Percentiles rank a stretch among this genome's conserved stretches.
phyloP scores from a whole-genome alignment of 2,797 vertebrate genomes.

The Scomberomorus guttatus region DNA sequence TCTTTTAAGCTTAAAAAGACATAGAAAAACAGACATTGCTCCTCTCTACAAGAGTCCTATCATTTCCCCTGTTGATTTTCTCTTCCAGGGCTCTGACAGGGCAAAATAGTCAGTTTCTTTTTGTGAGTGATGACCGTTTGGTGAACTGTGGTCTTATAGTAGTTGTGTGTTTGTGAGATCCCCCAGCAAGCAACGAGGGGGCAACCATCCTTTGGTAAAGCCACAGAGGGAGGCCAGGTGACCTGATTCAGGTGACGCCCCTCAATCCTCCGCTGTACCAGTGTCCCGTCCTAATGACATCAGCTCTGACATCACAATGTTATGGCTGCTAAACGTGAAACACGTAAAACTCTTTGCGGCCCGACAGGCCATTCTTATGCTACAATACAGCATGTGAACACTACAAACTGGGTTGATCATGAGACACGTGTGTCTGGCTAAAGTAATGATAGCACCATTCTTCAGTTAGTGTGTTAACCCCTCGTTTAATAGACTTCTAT shows the following conservation, averaged over 20 bases:
- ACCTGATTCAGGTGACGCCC: constrained; percentile 68
- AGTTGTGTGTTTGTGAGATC: constrained; percentile 44
- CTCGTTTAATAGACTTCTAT: constrained; percentile 44
- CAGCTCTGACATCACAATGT: constrained; percentile 80
- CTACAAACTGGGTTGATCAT: constrained; percentile 66
- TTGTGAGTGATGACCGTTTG: constrained; percentile 25
- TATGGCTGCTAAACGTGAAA: constrained; percentile 81
- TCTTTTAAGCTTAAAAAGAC: constrained; percentile 65
- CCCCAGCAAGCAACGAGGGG: constrained; percentile 31
- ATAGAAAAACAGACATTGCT: constrained; percentile 59
- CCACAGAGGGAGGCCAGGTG: constrained; percentile 57
- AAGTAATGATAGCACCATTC: constrained; percentile 84
- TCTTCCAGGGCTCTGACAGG: constrained; percentile 10
- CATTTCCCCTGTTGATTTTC: constrained; percentile 5
- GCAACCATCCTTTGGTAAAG: constrained; percentile 83
- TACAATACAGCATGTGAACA: constrained; percentile 76
- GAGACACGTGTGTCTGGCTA: constrained; percentile 55
- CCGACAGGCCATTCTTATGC: constrained; percentile 49
- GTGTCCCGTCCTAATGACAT: constrained; percentile 74
- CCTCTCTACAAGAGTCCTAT: constrained; percentile 35
- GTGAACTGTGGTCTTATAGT: constrained; percentile 15
- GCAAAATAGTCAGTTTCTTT: constrained; percentile 28
- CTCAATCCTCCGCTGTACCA: constrained; percentile 47
- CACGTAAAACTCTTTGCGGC: constrained; percentile 51
- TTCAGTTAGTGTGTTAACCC: constrained; percentile 70